Evolutionary conservation across 2,888 invertebrate species (phyloP).

Genomic region (Ctena decussata): DNA sequence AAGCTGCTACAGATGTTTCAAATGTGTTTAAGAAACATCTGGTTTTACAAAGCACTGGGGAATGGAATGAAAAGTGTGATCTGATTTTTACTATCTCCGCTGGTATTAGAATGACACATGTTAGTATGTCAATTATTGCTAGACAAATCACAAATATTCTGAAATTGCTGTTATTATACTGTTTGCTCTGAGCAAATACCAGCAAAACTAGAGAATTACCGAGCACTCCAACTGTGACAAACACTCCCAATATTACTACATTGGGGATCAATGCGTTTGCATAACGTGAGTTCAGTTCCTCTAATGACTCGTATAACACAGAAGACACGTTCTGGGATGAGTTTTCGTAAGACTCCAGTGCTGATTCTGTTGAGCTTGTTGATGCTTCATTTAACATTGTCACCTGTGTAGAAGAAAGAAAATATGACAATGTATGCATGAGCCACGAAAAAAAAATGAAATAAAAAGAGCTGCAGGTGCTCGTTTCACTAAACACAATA

Average conservation of each 20-base stretch:
- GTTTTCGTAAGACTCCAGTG: too few species aligned
- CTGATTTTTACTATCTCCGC: constrained; percentile 52
- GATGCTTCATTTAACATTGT: too few species aligned
- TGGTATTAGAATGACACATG: constrained; percentile 49
- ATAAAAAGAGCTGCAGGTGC: too few species aligned
- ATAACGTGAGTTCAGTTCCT: constrained; percentile 39
- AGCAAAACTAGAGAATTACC: constrained; percentile 51
- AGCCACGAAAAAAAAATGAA: too few species aligned
- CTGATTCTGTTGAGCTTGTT: too few species aligned
- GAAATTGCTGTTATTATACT: constrained; percentile 55
- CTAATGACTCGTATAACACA: constrained; percentile 46
- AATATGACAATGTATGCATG: too few species aligned
- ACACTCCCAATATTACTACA: constrained; percentile 28
- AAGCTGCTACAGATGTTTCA: constrained; percentile 32
- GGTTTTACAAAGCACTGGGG: constrained; percentile 42
- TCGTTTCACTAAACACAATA: too few species aligned
- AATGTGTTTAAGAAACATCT: constrained; percentile 60
- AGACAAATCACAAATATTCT: constrained; percentile 53
- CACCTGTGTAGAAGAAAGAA: too few species aligned
- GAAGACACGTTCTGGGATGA: too few species aligned
- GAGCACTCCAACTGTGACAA: constrained; percentile 43
- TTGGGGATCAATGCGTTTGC: constrained; percentile 45
- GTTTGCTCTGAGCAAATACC: constrained; percentile 36
- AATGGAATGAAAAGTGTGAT: constrained; percentile 35
- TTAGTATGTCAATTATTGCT: constrained; percentile 46